These are phyloP conservation scores for Lipophrys pholis DNA, from an alignment of 2,113 vertebrate species.

Conservation along the genomic window DNA sequence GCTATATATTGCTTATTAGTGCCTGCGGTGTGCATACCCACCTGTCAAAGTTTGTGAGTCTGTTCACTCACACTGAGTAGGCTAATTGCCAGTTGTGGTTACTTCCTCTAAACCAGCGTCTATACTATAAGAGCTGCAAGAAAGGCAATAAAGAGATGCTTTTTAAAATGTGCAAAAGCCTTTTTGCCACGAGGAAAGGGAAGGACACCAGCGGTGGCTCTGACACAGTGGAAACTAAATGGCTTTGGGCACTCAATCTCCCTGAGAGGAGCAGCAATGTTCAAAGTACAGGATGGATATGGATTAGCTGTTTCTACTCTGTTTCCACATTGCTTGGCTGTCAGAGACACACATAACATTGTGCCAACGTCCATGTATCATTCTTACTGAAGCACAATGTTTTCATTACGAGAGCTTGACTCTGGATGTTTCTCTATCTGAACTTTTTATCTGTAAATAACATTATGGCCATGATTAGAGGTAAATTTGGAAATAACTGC, in stretches of 20 bases:
- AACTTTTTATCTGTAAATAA: constrained; percentile 25
- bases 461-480: constrained; percentile 16
- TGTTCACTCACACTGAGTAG: no score
- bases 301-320: constrained; percentile 52
- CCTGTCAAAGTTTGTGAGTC: no score
- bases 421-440: constrained; percentile 36
- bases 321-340: constrained; percentile 48
- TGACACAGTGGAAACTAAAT: constrained; percentile 47
- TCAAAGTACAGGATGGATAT: constrained; percentile 56
- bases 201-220: constrained; percentile 3
- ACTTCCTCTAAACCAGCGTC: constrained; percentile 34
- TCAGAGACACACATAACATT: constrained; percentile 8
- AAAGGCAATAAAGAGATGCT: not conserved
- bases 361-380: constrained; percentile 42
- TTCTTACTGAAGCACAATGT: constrained; percentile 23
- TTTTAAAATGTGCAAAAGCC: constrained; percentile 9
- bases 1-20: no score
- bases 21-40: no score
- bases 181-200: constrained; percentile 25
- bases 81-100: no score
- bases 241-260: constrained; percentile 44
- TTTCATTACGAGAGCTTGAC: constrained; percentile 34
- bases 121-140: not conserved
- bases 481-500: constrained; percentile 34
- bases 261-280: constrained; percentile 18